phyloP scores from a whole-genome alignment of 1,140 invertebrate genomes.

The Meloidogyne floridensis region DNA sequence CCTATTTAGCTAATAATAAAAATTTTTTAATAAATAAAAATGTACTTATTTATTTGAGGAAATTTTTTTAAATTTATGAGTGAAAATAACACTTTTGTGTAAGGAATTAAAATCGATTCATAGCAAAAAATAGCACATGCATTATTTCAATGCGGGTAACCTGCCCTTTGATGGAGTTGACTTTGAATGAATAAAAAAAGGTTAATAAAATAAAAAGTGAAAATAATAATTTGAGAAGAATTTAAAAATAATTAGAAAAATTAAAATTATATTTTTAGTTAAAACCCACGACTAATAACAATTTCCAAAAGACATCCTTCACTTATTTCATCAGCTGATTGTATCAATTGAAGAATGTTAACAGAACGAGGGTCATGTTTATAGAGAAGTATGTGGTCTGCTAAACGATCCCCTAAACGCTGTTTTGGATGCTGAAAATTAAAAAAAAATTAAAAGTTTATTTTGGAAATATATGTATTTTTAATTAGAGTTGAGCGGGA shows the following conservation, averaged over 20 bases:
- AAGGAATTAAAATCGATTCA: too few relatives aligned
- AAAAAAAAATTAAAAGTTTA: neutral
- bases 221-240: too few relatives aligned
- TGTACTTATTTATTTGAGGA: too few relatives aligned
- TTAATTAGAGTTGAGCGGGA: neutral
- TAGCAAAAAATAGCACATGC: too few relatives aligned
- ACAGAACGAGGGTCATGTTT: conserved; percentile 63
- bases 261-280: conserved; percentile 6
- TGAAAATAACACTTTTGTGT: too few relatives aligned
- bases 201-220: too few relatives aligned
- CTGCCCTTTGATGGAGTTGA: too few relatives aligned
- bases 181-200: conserved; percentile 9
- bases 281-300: conserved; percentile 61
- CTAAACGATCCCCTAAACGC: conserved; percentile 40
- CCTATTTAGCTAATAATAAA: too few relatives aligned
- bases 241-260: neutral
- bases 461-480: neutral
- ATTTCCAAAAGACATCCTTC: conserved; percentile 63
- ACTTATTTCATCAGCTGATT: conserved; percentile 49
- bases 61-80: too few relatives aligned
- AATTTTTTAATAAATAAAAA: too few relatives aligned
- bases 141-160: too few relatives aligned
- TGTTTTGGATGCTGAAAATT: conserved; percentile 52
- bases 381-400: conserved; percentile 61
- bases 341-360: conserved; percentile 62